Conservation (phyloP, 2,797 vertebrate genomes). For the Labroides dimidiatus region DNA sequence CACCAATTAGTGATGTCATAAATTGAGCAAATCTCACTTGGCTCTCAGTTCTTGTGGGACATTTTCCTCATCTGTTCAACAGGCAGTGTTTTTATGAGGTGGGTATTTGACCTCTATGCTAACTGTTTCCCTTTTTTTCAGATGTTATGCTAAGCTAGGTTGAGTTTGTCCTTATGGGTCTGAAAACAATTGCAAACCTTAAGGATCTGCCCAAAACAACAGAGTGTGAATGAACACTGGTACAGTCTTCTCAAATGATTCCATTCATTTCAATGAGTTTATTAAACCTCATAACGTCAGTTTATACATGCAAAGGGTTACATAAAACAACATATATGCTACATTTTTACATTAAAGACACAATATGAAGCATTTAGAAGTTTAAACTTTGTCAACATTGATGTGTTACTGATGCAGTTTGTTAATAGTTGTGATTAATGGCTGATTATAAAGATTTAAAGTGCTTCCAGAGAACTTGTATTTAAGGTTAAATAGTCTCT, state of each 20-base stretch:
- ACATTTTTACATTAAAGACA: slow-evolving; percentile 28
- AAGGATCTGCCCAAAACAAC: no score
- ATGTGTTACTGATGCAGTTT: background rate
- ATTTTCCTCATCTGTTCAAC: no score
- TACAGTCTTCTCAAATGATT: background rate
- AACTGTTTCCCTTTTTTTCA: no score
- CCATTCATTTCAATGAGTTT: slow-evolving; percentile 66
- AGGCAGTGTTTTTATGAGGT: no score
- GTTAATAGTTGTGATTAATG: slow-evolving; percentile 33
- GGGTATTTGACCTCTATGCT: no score
- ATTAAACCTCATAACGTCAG: slow-evolving; percentile 62
- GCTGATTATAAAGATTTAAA: slow-evolving; percentile 50
- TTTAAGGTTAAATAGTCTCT: slow-evolving; percentile 43
- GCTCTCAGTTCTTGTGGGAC: no score
- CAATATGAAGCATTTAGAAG: background rate
- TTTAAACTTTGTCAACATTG: background rate
- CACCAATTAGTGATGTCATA: no score
- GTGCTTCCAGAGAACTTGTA: slow-evolving; percentile 60
- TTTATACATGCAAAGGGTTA: slow-evolving; percentile 59
- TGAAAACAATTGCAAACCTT: no score
- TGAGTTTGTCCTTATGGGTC: background rate
- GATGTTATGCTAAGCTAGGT: slow-evolving; percentile 3
- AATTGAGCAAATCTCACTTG: no score
- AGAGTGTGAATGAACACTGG: background rate
- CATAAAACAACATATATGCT: slow-evolving; percentile 38